Base-by-base conservation (phyloP, 2,113 vertebrate genomes). In the human (Homo sapiens) region DNA sequence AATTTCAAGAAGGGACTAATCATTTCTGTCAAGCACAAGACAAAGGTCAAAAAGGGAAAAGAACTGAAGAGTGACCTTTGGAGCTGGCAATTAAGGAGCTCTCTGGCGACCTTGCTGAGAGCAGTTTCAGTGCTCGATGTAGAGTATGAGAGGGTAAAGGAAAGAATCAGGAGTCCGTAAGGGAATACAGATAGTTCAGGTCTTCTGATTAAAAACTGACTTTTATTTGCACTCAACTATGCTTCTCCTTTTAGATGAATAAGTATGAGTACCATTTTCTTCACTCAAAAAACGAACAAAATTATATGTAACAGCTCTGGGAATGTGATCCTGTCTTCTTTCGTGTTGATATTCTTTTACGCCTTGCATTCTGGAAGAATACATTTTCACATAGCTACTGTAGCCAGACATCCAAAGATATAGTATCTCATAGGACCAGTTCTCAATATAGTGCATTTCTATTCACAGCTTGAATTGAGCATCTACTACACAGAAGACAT, bases 41-140 rank as follows among this genome's bases (percentile, higher is more conserved):
- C 92, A 84, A 94, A 96, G 95, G 86, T 97, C 96, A 93, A 95
- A 43, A 92, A 64, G 55, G 52, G n/a, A 64, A 61, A 89, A 94
- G 75, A 96, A 96, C 78, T 89, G 50, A 87, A 96, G 84, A 94
- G 45, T 17, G 43, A 95, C 87, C 93, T 96, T 97, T 94, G 83
- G 80, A 97, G 23, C 79, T 57, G 52, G 87, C 92, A 93, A 72
- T 95, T 94, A 94, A 91, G 85, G 92, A 96, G n/a, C 79, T 93
- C 95, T 96, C 93, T 57, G 38, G 76, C 8, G 50, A 96, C 61
- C 55, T 59, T 64, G 48, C 70, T 92, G 87, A 87, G 82, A 82
- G 76, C 59, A 93, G 72, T 48, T 91, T 93, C 78, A 70, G 66
- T 72, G 61, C 66, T 86, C 68, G 0, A 82, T 32, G 22, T 43